These are phyloP conservation scores for Sinocyclocheilus anophthalmus DNA, from an alignment of 2,113 vertebrate genomes.

Conservation along the genomic window DNA sequence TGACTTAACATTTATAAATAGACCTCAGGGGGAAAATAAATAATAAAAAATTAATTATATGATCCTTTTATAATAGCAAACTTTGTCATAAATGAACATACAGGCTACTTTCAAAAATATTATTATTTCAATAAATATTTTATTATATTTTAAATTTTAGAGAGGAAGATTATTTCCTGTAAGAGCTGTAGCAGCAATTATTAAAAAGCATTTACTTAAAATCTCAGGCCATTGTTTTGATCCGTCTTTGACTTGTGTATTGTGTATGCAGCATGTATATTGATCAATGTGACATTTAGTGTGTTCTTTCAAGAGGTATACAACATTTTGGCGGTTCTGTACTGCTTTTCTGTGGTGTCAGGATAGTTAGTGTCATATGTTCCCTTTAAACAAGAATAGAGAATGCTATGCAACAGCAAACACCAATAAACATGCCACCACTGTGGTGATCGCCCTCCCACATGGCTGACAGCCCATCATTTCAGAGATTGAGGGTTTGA, in stretches of 20 bases:
- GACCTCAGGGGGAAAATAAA: too few relatives aligned
- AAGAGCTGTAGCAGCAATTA: not conserved
- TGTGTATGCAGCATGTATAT: not conserved
- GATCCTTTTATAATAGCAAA: not conserved
- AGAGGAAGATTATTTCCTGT: not conserved
- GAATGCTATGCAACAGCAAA: not conserved
- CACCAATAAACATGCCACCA: constrained; percentile 3
- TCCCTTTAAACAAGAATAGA: constrained; percentile 3
- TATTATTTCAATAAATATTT: too few relatives aligned
- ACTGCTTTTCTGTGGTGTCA: not conserved
- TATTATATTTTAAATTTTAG: too few relatives aligned
- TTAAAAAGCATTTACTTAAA: not conserved
- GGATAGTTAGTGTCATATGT: not conserved
- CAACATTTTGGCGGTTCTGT: not conserved
- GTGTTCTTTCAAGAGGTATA: not conserved
- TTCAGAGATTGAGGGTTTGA: constrained; percentile 24
- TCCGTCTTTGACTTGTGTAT: not conserved
- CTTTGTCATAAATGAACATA: not conserved
- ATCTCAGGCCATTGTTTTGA: not conserved
- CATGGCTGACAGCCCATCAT: constrained; percentile 14
- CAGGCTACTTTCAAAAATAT: not conserved
- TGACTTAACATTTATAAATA: too few relatives aligned
- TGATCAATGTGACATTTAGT: not conserved
- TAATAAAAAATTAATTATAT: not conserved
- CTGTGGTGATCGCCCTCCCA: not conserved